Base-by-base conservation (phyloP, 2,113 vertebrate species). In the Origma solitaria region DNA sequence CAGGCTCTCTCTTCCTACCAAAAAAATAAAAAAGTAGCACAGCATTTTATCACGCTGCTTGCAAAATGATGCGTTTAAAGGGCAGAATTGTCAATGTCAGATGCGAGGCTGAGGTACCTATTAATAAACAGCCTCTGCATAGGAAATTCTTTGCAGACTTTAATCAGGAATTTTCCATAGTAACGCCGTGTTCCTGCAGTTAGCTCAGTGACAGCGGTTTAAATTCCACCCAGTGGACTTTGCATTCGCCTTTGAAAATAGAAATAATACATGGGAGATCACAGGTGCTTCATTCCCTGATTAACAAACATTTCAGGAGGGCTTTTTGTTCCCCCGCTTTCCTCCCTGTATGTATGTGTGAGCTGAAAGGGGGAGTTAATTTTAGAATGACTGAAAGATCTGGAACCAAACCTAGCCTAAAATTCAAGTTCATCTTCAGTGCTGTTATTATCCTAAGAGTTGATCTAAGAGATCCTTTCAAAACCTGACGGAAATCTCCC, bases 111-210 rank as follows among this genome's bases (percentile, higher is more conserved):
- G 89, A 95, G 90, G 87, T 53, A 73, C 88, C 95, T 97, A 93
- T 98, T 98, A 98, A 97, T 98, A 98, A 97, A 98, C 82, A 94
- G 95, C 95, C 42, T 42, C 96, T 94, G 96, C 97, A 95, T 90
- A 94, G 95, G 96, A 97, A 96, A 97, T 96, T 96, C 97, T 96
- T 94, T 85, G 90, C 92, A 97, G 94, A 96, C 96, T 97, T 96
- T 95, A 96, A 97, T 97, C 96, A 90, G 97, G 95, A 97, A 97
- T 98, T 98, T 98, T 98, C 97, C 97, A 97, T 96, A 95, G 96
- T 97, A 97, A 97, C 96, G 6, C 25, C 2, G 80, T 95, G 96
- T 97, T 97, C 97, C 96, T 94, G 91, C 47, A 54, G 95, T 82
- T 72, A 96, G 93, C 96, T 64, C 44, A 72, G 96, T 60, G 88